A percentile compares a stretch with the other conserved stretches of the same genome.
Conservation (phyloP, 2,113 vertebrate genomes). For the Caranx melampygus region DNA sequence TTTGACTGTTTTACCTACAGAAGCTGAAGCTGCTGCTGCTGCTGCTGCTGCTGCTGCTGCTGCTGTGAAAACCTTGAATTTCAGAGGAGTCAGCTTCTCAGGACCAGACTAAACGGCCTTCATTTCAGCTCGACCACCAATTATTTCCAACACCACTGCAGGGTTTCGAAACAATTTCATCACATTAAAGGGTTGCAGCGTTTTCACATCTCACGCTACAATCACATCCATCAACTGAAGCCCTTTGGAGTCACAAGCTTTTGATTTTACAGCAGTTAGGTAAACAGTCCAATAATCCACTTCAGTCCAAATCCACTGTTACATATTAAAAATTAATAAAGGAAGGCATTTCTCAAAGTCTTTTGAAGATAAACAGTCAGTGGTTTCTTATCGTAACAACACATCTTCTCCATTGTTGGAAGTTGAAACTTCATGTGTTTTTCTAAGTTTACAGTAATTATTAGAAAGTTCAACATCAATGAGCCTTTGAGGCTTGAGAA, state of each 20-base stretch:
- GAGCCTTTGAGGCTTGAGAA: constrained; percentile 3
- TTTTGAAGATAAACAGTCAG: background rate
- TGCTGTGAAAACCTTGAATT: background rate
- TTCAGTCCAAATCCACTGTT: background rate
- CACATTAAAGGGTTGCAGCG: constrained; percentile 2
- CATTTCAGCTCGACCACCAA: background rate
- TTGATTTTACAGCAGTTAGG: constrained; percentile 1
- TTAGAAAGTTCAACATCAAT: background rate
- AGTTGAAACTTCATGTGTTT: background rate
- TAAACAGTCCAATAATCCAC: constrained; percentile 4
- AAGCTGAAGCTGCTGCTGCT: background rate
- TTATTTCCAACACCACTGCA: background rate
- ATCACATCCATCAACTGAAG: constrained; percentile 29
- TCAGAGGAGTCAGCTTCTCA: background rate
- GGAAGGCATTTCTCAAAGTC: constrained; percentile 2
- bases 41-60: background rate
- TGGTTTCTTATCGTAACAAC: background rate
- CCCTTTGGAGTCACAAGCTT: constrained; percentile 13
- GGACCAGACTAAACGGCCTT: background rate
- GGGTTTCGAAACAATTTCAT: constrained; percentile 3
- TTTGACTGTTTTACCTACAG: background rate
- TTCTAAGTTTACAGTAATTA: background rate
- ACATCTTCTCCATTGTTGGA: background rate
- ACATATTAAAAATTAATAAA: constrained; percentile 21
- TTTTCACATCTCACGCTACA: constrained; percentile 7